Evolutionary conservation across 1,140 invertebrate species (phyloP), one percentile per base, ranked within the genome.

Genomic region (Nymphalis io): DNA sequence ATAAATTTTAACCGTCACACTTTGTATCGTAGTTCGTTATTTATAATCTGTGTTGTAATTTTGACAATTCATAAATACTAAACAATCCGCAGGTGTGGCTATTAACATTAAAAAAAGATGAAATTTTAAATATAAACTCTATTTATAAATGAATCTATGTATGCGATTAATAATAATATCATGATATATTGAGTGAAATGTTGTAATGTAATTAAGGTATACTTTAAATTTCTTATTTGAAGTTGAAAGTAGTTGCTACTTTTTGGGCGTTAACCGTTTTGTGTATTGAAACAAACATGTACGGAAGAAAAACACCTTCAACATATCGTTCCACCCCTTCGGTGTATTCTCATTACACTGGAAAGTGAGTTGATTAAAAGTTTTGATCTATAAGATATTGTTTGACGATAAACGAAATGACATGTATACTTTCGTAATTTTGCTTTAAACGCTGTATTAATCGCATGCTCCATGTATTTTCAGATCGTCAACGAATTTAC

Each of bases 281-380:
- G 58, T 65, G 55, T 66, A 65, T 60, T 38, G 71, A 69, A 65
- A 58, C 16, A 77, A 63, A 72, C 55, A 91, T 91, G 88, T 92
- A 92, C 72, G 94, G 81, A 84, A 89, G 85, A 88, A 96, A 94
- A 83, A 94, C 94, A n/a, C 94, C 94, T 10, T 95, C 95, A 11
- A 95, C 95, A 20, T 96, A 96, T 77, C 94, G 96, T 76, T 96
- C 96, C 40, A 96, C 96, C 68, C 96, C 96, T 3, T 97, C 96
- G 1, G 94, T 97, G 12, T 97, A 97, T 84, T 97, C 96, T 4
- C 96, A 97, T 89, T 95, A 96, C 27, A 96, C 96, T 6, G 93
- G 93, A 81, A 93, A 93, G 93, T 93, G 83, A 89, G 84, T 85
- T 33, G 10, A 4, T 8, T 33, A 33, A 33, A 33, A 33, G 53